phyloP scores from a whole-genome alignment of 2,113 vertebrate genomes.

The Monarcha castaneiventris region DNA sequence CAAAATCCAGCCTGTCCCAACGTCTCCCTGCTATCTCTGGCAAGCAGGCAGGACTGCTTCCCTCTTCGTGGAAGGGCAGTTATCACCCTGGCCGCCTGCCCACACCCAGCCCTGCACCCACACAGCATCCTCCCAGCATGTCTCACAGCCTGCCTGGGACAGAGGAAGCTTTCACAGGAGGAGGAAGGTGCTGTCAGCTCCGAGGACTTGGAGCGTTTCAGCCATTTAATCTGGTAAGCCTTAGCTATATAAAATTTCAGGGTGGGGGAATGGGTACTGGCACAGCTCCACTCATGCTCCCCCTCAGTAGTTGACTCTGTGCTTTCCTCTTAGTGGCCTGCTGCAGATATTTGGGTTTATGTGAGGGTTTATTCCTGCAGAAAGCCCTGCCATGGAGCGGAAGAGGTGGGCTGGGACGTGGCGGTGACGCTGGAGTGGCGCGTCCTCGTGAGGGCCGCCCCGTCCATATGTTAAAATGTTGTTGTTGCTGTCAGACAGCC shows the following conservation, averaged over 20 bases:
- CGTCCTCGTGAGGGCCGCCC: not conserved
- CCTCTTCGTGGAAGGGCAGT: not conserved
- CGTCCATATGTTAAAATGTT: slow-evolving; percentile 4
- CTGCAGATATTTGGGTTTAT: not conserved
- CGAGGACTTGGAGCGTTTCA: not conserved
- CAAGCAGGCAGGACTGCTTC: not conserved
- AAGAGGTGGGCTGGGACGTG: not conserved
- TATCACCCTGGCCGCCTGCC: not conserved
- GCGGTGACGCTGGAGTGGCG: fast-evolving
- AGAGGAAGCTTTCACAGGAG: not conserved
- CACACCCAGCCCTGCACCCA: not conserved
- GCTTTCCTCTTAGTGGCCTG: not conserved
- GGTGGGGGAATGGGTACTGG: not conserved
- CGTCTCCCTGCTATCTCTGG: not conserved
- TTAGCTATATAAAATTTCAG: fast-evolving
- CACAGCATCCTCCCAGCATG: not conserved
- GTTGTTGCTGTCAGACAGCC: not conserved
- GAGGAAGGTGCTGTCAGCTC: not conserved
- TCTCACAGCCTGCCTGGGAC: not conserved
- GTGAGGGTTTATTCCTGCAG: not conserved
- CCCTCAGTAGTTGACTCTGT: fast-evolving
- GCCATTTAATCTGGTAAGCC: not conserved
- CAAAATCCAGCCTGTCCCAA: not conserved
- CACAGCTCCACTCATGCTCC: not conserved
- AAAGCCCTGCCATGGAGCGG: fast-evolving